Evolutionary conservation across 2,888 invertebrate genomes (phyloP), one percentile per base, ranked within the genome.

Genomic region (Amphipyra berbera): DNA sequence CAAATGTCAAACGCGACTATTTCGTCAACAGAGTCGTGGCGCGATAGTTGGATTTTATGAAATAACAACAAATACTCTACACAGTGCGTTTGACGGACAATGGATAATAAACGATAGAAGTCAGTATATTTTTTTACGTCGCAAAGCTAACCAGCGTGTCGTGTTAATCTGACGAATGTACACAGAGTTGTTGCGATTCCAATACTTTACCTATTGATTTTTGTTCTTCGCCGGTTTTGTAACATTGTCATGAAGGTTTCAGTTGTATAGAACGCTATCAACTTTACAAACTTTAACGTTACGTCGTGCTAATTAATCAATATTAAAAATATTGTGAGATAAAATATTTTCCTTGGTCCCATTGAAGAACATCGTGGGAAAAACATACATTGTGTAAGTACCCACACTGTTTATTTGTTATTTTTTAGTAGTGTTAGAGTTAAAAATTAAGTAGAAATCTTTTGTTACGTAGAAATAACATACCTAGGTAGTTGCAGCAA

Each of bases 1-100:
- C 95, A 96, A 96, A 96, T 96, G 96, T 96, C 96, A 96, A 96
- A 96, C 96, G 95, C 91, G 90, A 94, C 93, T 95, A 95, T 95
- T 95, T 95, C 95, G 93, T 95, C 95, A 95, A 95, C 94, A 95
- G 94, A 92, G 89, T 88, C 91, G 93, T 91, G 91, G 93, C 93
- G 94, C 92, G 94, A 88, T 92, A 94, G 94, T 92, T 94, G 95
- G 90, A 89, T 93, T 93, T 93, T 90, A 90, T 91, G 85, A 93
- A 94, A 90, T 93, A 93, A 92, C 86, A 94, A 94, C 90, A 93
- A 94, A 93, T 91, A 91, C 68, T 81, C 77, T 84, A 86, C 82
- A 87, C 82, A 86, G 90, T 91, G 90, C 84, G 85, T 85, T 90
- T 88, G 81, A 86, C 83, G 85, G 87, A 93, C 91, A 90, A 93